Evolutionary conservation across 2,888 invertebrate species (phyloP).

Genomic region (Seira sanloemensis): DNA sequence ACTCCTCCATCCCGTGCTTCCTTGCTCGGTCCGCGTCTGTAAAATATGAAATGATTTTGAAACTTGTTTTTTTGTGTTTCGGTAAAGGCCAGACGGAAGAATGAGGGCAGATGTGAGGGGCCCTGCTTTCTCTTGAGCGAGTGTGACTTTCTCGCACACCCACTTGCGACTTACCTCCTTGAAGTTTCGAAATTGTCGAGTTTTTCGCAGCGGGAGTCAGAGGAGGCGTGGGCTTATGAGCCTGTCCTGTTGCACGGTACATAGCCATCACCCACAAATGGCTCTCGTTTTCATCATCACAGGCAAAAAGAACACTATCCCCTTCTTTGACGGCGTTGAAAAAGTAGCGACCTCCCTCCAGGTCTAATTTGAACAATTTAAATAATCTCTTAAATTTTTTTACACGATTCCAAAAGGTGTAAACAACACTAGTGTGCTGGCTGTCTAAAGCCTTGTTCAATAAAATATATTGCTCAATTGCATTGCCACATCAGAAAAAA

Average conservation of each 20-base stretch:
- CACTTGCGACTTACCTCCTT: constrained; percentile 84
- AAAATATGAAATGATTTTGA: constrained; percentile 18
- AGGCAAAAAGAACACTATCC: constrained; percentile 96
- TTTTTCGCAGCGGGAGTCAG: constrained; percentile 89
- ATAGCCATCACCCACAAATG: constrained; percentile 99
- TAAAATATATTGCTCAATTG: background rate
- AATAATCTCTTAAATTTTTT: background rate
- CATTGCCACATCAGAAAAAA: background rate
- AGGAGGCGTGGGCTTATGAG: constrained; percentile 98
- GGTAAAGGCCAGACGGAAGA: background rate
- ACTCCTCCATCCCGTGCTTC: constrained; percentile 99
- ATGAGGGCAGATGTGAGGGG: too few relatives aligned
- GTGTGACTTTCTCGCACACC: too few relatives aligned
- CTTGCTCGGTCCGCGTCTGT: constrained; percentile 94
- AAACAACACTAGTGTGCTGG: background rate
- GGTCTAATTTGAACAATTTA: constrained; percentile 79
- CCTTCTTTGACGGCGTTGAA: constrained; percentile 99
- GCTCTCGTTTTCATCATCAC: constrained; percentile 97
- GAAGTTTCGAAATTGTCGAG: constrained; percentile 89
- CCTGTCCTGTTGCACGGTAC: constrained; percentile 99
- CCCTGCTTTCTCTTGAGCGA: too few relatives aligned
- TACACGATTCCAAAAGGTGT: background rate
- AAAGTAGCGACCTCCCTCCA: constrained; percentile 95
- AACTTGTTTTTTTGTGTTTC: background rate
- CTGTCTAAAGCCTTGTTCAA: background rate